Evolutionary conservation across 2,797 vertebrate species (phyloP).

Genomic region (Ibycter americanus): DNA sequence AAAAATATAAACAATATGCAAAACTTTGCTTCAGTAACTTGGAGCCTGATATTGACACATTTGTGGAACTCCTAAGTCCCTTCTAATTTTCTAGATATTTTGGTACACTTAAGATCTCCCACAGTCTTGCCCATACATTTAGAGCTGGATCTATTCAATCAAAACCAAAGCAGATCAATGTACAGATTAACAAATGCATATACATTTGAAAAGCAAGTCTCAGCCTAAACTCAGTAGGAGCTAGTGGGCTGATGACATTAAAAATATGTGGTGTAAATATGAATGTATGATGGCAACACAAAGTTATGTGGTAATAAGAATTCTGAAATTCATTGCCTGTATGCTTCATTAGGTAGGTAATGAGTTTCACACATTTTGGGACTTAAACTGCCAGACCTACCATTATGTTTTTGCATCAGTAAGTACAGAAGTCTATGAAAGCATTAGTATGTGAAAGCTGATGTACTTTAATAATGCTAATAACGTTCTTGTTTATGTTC

Average conservation of each 20-base stretch:
- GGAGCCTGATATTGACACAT: background rate
- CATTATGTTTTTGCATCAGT: conserved; percentile 56
- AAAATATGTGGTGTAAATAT: conserved; percentile 6
- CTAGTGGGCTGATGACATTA: background rate
- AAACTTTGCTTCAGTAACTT: background rate
- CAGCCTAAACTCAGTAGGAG: background rate
- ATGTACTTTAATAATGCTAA: conserved; percentile 52
- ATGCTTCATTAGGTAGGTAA: conserved; percentile 64
- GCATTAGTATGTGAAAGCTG: background rate
- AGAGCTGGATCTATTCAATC: background rate
- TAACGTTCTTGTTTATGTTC: conserved; percentile 52
- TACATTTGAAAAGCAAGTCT: conserved; percentile 13
- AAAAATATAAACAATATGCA: background rate
- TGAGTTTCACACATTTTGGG: conserved; percentile 54
- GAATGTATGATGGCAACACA: background rate
- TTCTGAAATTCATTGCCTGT: conserved; percentile 24
- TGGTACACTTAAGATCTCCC: background rate
- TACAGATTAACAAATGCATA: background rate
- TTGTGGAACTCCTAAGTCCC: background rate
- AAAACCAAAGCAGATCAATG: background rate
- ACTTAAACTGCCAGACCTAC: conserved; percentile 37
- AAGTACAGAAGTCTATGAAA: conserved; percentile 24
- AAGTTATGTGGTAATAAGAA: conserved; percentile 34
- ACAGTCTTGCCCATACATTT: background rate
- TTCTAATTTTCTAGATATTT: background rate